A percentile compares a stretch with the other conserved stretches of the same genome.
These are phyloP conservation scores for Pachyuromys duprasi DNA, from an alignment of 2,797 vertebrate species.

Conservation along the genomic window DNA sequence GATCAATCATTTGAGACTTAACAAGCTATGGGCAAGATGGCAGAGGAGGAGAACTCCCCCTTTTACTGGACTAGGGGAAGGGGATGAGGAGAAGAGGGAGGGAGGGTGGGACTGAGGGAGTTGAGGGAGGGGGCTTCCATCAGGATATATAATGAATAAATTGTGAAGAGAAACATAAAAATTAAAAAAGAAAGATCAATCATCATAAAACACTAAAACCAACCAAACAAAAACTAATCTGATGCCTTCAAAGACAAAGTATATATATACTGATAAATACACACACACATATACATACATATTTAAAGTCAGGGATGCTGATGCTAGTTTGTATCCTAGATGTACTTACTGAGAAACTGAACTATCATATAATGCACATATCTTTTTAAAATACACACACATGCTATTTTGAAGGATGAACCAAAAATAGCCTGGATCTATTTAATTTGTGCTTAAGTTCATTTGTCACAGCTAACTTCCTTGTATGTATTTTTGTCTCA, in stretches of 20 bases:
- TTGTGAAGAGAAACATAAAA: too few relatives aligned
- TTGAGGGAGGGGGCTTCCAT: too few relatives aligned
- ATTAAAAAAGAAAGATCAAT: background rate
- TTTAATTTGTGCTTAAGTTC: slow-evolving; percentile 69
- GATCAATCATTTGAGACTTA: too few relatives aligned
- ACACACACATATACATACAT: too few relatives aligned
- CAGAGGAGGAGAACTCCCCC: too few relatives aligned
- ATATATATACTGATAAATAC: too few relatives aligned
- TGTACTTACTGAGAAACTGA: background rate
- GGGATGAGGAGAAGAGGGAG: too few relatives aligned
- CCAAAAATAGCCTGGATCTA: slow-evolving; percentile 60
- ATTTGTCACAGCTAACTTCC: slow-evolving; percentile 66
- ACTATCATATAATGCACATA: background rate
- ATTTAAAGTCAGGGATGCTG: background rate
- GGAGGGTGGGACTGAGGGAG: too few relatives aligned
- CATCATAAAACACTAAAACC: slow-evolving; percentile 16
- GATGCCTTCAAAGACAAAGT: background rate
- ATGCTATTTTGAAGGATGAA: slow-evolving; percentile 54
- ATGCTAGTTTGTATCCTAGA: slow-evolving; percentile 23
- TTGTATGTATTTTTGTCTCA: slow-evolving; percentile 74
- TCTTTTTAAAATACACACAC: background rate
- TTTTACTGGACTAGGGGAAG: too few relatives aligned
- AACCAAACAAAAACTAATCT: background rate
- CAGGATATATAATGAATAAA: too few relatives aligned
- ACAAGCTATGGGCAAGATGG: too few relatives aligned